phyloP scores from a whole-genome alignment of 2,888 invertebrate species.

The Laspeyria flexula region DNA sequence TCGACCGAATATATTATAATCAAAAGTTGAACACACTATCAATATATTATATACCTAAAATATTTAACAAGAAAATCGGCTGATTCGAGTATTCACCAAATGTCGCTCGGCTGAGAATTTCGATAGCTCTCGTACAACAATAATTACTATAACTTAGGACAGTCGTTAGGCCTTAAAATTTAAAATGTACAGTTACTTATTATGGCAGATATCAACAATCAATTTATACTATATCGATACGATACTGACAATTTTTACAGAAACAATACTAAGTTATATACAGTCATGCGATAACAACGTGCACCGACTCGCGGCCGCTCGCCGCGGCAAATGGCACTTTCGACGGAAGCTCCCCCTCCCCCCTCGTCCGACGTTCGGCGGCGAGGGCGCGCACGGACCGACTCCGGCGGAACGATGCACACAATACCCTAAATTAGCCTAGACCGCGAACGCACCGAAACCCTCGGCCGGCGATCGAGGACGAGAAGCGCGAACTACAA shows the following conservation, averaged over 20 bases:
- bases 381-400: conserved; percentile 54
- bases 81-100: conserved; percentile 47
- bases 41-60: conserved; percentile 58
- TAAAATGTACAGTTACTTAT: conserved; percentile 82
- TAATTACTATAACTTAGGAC: conserved; percentile 77
- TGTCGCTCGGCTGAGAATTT: conserved; percentile 58
- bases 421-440: conserved; percentile 60
- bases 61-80: conserved; percentile 63
- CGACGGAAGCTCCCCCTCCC: conserved; percentile 44
- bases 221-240: conserved; percentile 75
- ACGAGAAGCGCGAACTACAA: conserved; percentile 52
- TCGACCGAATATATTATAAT: conserved; percentile 44
- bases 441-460: conserved; percentile 60
- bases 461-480: conserved; percentile 48
- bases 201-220: conserved; percentile 85
- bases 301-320: conserved; percentile 53
- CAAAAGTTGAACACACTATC: conserved; percentile 68
- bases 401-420: conserved; percentile 46
- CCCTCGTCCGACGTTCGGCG: conserved; percentile 35
- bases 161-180: conserved; percentile 84
- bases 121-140: conserved; percentile 68
- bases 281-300: conserved; percentile 67
- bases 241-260: conserved; percentile 78
- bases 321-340: conserved; percentile 67
- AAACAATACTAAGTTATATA: conserved; percentile 69